A percentile compares a stretch with the other conserved stretches of the same genome.
phyloP scores from a whole-genome alignment of 2,888 invertebrate genomes.

The Taphrorychus bicolor region DNA sequence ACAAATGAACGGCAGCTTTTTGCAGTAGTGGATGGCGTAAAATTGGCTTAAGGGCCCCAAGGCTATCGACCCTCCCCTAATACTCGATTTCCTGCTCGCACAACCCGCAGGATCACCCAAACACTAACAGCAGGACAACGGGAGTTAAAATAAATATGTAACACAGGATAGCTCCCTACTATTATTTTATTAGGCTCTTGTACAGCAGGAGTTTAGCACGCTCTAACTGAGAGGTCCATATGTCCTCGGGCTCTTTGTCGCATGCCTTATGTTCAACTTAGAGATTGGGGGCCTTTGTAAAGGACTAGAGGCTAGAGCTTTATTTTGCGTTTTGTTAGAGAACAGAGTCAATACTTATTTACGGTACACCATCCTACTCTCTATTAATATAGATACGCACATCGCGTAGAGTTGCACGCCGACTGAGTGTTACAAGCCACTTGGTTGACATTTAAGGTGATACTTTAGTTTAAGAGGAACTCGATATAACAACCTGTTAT shows the following conservation, averaged over 20 bases:
- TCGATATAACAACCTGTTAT: too few relatives aligned
- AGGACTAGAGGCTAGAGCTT: slow-evolving; percentile 5
- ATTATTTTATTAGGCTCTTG: slow-evolving; percentile 39
- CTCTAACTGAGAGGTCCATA: slow-evolving; percentile 23
- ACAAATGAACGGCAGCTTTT: too few relatives aligned
- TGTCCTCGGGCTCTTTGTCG: slow-evolving; percentile 44
- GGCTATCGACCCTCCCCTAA: slow-evolving; percentile 9
- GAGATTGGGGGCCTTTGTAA: neutral
- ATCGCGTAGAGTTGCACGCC: too few relatives aligned
- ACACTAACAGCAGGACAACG: slow-evolving; percentile 40
- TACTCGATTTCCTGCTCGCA: slow-evolving; percentile 30
- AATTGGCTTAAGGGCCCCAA: slow-evolving; percentile 16
- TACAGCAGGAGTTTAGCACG: slow-evolving; percentile 30
- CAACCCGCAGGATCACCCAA: slow-evolving; percentile 39
- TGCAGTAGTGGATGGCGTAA: too few relatives aligned
- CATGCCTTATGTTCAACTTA: slow-evolving; percentile 56
- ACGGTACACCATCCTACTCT: too few relatives aligned
- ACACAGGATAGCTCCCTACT: slow-evolving; percentile 24
- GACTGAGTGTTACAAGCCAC: too few relatives aligned
- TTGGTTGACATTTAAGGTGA: too few relatives aligned
- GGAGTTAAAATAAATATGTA: slow-evolving; percentile 35
- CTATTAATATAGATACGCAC: too few relatives aligned
- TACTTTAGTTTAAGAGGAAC: too few relatives aligned
- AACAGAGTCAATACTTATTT: too few relatives aligned
- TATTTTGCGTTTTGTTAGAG: too few relatives aligned